Base-by-base conservation (phyloP, 2,797 vertebrate species). In the Knipowitschia caucasica region DNA sequence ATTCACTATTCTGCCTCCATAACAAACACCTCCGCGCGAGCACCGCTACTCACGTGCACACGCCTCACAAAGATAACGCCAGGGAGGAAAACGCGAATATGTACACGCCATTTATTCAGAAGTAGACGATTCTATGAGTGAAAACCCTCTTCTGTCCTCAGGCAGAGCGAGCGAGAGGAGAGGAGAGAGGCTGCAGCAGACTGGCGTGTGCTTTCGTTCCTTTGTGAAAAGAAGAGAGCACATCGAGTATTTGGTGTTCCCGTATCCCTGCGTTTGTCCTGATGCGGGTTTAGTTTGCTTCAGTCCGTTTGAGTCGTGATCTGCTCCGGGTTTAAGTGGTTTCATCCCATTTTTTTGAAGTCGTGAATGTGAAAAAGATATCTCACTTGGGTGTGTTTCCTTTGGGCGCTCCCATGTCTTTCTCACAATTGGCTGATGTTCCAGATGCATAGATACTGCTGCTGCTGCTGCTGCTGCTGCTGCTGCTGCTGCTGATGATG, bases 1-100 rank as follows among this genome's bases (percentile, higher is more conserved):
- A 47, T 47, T 47, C 44, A 47, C 26, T 47, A 30, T 47, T 47
- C 44, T 47, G 44, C 44, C 44, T 47, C 44, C 26, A 30, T 47
- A 47, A 31, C 44, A 47, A 47, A 47, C 44, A 47, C 40, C 49
- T 75, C 75, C 67, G 24, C 24, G 24, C n/a, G 24, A 24, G 39
- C 39, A 14, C 10, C 21, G 39, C 12, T 21, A 23, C 40, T 25
- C 21, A 25, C 21, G 25, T 23, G 20, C 40, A 43, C 40, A 3
- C 21, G 12, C 21, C n/a, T 11, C 31, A 14, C 14, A n/a, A 5
- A 34, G 12, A 11, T 34, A 34, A 34, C 31, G 31, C 31, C 31
- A 20, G 11, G 12, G 9, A 18, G 20, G 21, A 17, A 20, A 21
- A 39, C 21, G 36, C 33, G n/a, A 3, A 17, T 5, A 33, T 33